phyloP scores from a whole-genome alignment of 2,113 vertebrate genomes.

The Menidia beryllina region DNA sequence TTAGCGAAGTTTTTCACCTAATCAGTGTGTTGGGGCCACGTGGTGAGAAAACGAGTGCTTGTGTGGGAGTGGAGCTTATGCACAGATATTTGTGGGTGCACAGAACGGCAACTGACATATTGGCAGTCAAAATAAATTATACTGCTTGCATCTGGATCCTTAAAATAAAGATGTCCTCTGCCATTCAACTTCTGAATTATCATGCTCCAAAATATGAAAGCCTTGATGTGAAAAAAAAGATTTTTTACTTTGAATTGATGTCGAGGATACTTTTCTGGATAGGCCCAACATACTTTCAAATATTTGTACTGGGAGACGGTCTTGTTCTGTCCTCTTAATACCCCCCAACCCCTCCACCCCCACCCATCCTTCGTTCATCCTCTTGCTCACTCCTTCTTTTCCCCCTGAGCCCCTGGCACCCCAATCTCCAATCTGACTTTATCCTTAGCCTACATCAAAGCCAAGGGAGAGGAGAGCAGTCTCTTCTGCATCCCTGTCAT shows the following conservation, averaged over 20 bases:
- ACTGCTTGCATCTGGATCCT: neutral
- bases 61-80: constrained; percentile 36
- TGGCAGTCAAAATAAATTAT: neutral
- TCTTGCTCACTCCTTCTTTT: constrained; percentile 50
- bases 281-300: neutral
- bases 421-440: constrained; percentile 73
- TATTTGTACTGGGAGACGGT: constrained; percentile 12
- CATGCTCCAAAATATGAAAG: neutral
- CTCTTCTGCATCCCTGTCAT: constrained; percentile 69
- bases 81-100: constrained; percentile 25
- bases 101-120: neutral
- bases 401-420: constrained; percentile 67
- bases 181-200: neutral
- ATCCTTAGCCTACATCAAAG: constrained; percentile 77
- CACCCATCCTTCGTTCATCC: constrained; percentile 58
- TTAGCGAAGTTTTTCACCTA: constrained; percentile 34
- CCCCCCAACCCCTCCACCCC: constrained; percentile 8
- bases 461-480: constrained; percentile 52
- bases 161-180: neutral
- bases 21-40: constrained; percentile 9
- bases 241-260: constrained; percentile 4
- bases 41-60: constrained; percentile 1
- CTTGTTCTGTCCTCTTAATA: constrained; percentile 20
- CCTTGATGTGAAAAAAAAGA: neutral
- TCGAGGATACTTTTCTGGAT: constrained; percentile 1